These are phyloP conservation scores for Leptopilina myrica DNA, from an alignment of 2,888 invertebrate species.

Conservation along the genomic window DNA sequence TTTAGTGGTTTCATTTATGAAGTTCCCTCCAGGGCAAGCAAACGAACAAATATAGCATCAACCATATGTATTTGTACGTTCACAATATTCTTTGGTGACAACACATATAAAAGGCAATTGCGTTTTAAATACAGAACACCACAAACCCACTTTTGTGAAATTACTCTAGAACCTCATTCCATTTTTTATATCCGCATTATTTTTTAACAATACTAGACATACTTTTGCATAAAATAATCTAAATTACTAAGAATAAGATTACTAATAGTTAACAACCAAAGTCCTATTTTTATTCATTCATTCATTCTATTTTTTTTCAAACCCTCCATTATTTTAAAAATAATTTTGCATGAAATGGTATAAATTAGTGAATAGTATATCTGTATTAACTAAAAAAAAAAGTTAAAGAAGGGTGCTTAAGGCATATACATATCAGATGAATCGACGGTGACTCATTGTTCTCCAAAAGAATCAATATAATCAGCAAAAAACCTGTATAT, in stretches of 20 bases:
- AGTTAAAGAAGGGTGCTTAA: constrained; percentile 18
- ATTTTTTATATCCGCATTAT: too few species aligned
- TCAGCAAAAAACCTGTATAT: background rate
- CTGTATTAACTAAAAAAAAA: background rate
- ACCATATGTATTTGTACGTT: background rate
- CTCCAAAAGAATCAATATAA: constrained; percentile 31
- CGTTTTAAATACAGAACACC: background rate
- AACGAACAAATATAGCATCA: constrained; percentile 27
- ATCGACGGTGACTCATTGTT: constrained; percentile 11
- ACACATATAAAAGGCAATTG: background rate
- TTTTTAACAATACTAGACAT: too few species aligned
- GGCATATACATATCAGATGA: constrained; percentile 17
- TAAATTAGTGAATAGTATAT: background rate
- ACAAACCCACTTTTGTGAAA: too few species aligned
- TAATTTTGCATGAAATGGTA: background rate
- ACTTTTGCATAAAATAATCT: too few species aligned
- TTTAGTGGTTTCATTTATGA: constrained; percentile 19
- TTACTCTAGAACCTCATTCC: too few species aligned
- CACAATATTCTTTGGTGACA: background rate
- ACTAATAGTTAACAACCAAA: too few species aligned
- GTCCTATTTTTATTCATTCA: too few species aligned
- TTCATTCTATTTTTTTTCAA: too few species aligned
- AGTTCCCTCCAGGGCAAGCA: constrained; percentile 30
- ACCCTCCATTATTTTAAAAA: too few species aligned
- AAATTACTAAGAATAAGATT: too few species aligned